phyloP scores from a whole-genome alignment of 1,140 invertebrate species.

The Pseudomyrmex dendroicus region DNA sequence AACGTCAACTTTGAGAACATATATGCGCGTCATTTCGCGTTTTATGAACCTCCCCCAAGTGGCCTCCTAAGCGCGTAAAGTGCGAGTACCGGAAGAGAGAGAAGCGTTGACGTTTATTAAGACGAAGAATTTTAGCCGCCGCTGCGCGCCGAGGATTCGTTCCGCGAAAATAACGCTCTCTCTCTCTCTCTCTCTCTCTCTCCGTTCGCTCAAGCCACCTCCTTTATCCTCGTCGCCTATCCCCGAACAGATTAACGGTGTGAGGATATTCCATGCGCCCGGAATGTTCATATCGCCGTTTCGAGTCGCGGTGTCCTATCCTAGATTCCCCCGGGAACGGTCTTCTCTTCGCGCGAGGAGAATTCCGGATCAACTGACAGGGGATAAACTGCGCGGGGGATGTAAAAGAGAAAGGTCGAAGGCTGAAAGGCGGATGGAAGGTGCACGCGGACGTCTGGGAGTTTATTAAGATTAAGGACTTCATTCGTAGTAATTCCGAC shows the following conservation, averaged over 20 bases:
- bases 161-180: constrained; percentile 40
- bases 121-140: constrained; percentile 47
- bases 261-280: constrained; percentile 63
- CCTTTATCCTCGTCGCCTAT: constrained; percentile 27
- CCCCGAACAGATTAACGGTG: constrained; percentile 54
- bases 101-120: constrained; percentile 55
- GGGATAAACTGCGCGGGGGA: constrained; percentile 60
- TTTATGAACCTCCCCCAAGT: constrained; percentile 9
- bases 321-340: too few species aligned
- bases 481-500: constrained; percentile 78
- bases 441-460: constrained; percentile 68
- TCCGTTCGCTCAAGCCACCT: background rate
- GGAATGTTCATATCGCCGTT: constrained; percentile 48
- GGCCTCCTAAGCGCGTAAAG: constrained; percentile 1
- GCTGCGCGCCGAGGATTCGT: constrained; percentile 12
- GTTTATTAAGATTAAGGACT: constrained; percentile 84
- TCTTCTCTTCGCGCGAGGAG: constrained; percentile 8
- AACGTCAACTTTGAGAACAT: background rate
- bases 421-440: constrained; percentile 59
- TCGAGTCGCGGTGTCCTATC: constrained; percentile 60
- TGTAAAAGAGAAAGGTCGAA: constrained; percentile 21
- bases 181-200: background rate
- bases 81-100: background rate
- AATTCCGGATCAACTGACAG: constrained; percentile 71
- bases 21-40: background rate